phyloP scores from a whole-genome alignment of 2,113 vertebrate species.

The Gobio gobio region DNA sequence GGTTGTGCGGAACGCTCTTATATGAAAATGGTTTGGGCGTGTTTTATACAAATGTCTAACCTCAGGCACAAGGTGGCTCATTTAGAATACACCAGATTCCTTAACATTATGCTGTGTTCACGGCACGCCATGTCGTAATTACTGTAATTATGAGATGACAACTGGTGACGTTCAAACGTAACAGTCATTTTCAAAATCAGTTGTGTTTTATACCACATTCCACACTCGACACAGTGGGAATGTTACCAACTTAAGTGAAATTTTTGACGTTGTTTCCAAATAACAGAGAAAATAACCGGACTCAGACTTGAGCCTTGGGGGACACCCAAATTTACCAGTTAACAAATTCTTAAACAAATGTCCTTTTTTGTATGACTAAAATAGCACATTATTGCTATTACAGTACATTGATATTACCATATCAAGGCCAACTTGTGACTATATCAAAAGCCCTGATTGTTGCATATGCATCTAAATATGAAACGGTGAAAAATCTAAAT shows the following conservation, averaged over 20 bases:
- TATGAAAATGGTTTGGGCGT: too few relatives aligned
- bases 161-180: not conserved
- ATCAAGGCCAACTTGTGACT: constrained; percentile 53
- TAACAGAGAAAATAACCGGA: not conserved
- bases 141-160: too few relatives aligned
- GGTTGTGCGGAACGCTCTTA: too few relatives aligned
- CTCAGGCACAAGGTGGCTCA: too few relatives aligned
- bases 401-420: constrained; percentile 7
- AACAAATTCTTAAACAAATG: not conserved
- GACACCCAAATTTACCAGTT: not conserved
- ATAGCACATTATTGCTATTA: constrained; percentile 41
- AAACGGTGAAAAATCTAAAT: not conserved
- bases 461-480: not conserved
- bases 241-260: not conserved
- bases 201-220: constrained; percentile 2
- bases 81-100: too few relatives aligned
- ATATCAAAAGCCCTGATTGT: not conserved
- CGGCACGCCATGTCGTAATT: too few relatives aligned
- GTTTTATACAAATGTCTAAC: too few relatives aligned
- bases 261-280: not conserved
- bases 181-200: not conserved
- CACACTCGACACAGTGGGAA: not conserved
- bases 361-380: too few relatives aligned
- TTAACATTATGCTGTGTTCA: too few relatives aligned
- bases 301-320: not conserved